Evolutionary conservation across 2,888 invertebrate genomes (phyloP).

Genomic region (Leptopilina drosophilae): DNA sequence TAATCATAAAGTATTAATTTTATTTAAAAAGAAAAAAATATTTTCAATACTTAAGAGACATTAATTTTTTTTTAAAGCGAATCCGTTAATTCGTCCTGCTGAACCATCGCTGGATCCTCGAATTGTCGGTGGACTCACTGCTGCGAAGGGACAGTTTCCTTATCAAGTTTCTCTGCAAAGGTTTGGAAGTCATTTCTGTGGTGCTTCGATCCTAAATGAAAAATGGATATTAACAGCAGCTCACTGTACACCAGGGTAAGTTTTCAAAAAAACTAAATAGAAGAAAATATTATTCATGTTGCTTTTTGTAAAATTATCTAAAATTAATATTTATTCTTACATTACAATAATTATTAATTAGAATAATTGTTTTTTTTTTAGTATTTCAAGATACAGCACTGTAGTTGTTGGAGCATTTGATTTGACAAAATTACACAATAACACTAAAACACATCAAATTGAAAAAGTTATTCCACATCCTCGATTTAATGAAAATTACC

Average conservation of each 20-base stretch:
- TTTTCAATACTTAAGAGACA: not conserved
- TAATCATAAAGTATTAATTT: not conserved
- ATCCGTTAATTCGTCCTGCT: not conserved
- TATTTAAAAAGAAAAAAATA: not conserved
- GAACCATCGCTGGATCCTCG: not conserved
- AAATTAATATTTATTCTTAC: too few relatives aligned
- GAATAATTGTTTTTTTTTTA: too few relatives aligned
- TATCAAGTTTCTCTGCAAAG: conserved; percentile 3
- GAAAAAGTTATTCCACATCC: not conserved
- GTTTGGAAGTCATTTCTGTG: not conserved
- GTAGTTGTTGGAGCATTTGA: not conserved
- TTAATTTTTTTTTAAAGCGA: conserved; percentile 4
- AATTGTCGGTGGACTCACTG: not conserved
- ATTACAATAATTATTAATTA: too few relatives aligned
- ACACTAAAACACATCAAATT: not conserved
- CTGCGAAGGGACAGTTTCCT: conserved; percentile 5
- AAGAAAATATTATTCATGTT: not conserved
- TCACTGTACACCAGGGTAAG: not conserved
- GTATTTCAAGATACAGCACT: too few relatives aligned
- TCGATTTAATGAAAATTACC: not conserved
- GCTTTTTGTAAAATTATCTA: too few relatives aligned
- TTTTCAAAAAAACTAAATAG: too few relatives aligned
- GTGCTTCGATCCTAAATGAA: conserved; percentile 10
- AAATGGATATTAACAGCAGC: conserved; percentile 15
- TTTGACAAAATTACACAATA: not conserved